Evolutionary conservation across 1,140 invertebrate genomes (phyloP), one percentile per base, ranked within the genome.

Genomic region (Helicoverpa zea): DNA sequence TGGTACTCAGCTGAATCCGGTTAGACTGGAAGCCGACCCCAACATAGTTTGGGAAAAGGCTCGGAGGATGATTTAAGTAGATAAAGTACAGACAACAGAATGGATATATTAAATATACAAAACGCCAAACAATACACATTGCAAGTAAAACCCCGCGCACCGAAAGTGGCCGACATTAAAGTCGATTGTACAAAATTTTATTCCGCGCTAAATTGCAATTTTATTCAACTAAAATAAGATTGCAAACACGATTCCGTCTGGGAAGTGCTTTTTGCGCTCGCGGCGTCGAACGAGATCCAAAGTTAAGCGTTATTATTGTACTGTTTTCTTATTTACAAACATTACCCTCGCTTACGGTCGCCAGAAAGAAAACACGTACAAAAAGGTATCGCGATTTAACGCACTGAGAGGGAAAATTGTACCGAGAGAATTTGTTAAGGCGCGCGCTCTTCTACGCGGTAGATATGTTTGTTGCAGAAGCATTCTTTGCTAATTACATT

Each of bases 291-390:
- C 58, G 73, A 75, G 73, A 61, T 75, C 58, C 73, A 75, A 75
- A 73, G 56, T 75, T 75, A 75, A 75, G 73, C 73, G 54, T 75
- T 75, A 75, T 75, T 49, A 75, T 75, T 75, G 35, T 18, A 61
- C n/a, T 75, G 73, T 75, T 75, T 75, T 75, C 73, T 75, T 75
- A 75, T 75, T 75, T 75, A 75, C 73, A 61, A 75, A 75, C 73
- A 59, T 75, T 61, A 75, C 70, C 49, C 23, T 16, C 56, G 73
- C 73, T 75, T 61, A 75, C 58, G 54, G 73, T 75, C 58, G 73
- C 30, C 52, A 51, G 73, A 56, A 75, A 75, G 58, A 29, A 68
- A 75, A 75, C 73, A 75, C 73, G 73, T 75, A 75, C 56, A 75
- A 61, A 75, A 75, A 75, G 73, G 73, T 56, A 61, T 75, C 61